Conservation (phyloP, 1,140 invertebrate species). For the Drosophila ananassae region DNA sequence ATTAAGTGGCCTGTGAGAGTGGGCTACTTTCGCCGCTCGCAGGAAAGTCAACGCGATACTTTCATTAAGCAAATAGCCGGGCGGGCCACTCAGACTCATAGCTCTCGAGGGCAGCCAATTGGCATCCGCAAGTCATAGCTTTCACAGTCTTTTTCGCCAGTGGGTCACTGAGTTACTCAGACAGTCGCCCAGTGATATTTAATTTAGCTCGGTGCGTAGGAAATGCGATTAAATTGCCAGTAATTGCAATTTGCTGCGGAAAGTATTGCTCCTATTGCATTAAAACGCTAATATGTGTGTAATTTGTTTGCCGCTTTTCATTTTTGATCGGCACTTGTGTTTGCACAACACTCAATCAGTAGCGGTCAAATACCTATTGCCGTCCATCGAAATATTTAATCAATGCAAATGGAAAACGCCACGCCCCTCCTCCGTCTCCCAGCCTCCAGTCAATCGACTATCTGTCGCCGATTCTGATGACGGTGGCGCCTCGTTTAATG, state of each 20-base stretch:
- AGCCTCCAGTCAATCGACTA: constrained; percentile 2
- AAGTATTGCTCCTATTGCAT: constrained; percentile 53
- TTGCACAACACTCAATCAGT: constrained; percentile 44
- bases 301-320: constrained; percentile 23
- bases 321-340: constrained; percentile 45
- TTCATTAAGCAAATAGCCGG: constrained; percentile 69
- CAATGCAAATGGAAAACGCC: constrained; percentile 54
- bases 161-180: constrained; percentile 71
- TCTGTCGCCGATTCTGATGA: constrained; percentile 31
- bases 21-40: constrained; percentile 74
- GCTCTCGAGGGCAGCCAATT: constrained; percentile 53
- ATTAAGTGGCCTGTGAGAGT: constrained; percentile 74
- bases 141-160: constrained; percentile 18
- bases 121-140: constrained; percentile 25
- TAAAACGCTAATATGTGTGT: constrained; percentile 36
- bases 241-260: constrained; percentile 71
- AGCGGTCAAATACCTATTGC: constrained; percentile 36
- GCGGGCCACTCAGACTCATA: constrained; percentile 48
- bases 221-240: constrained; percentile 67
- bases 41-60: constrained; percentile 54
- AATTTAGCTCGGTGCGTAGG: constrained; percentile 41
- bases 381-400: constrained; percentile 37
- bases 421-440: neutral
- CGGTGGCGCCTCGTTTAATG: constrained; percentile 43
- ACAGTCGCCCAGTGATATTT: constrained; percentile 25